Conservation (phyloP, 2,113 vertebrate genomes). For the Dasyurus viverrinus region DNA sequence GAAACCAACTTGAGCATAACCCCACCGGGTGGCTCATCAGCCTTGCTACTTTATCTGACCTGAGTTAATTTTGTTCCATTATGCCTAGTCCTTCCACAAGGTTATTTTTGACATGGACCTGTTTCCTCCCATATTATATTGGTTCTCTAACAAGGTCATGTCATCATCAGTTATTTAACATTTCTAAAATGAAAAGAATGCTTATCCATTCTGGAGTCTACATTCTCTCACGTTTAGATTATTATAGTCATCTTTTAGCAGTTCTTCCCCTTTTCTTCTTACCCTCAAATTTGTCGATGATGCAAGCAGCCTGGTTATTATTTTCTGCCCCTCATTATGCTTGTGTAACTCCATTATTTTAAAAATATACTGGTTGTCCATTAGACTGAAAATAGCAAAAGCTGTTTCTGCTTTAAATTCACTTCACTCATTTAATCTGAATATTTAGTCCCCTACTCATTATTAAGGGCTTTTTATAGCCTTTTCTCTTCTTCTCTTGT, state of each 20-base stretch:
- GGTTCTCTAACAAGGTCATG: neutral
- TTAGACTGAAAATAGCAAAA: neutral
- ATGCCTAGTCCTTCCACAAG: neutral
- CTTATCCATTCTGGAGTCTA: neutral
- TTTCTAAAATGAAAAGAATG: conserved; percentile 34
- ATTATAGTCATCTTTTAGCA: neutral
- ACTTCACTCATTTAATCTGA: neutral
- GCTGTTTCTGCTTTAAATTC: neutral
- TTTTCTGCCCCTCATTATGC: neutral
- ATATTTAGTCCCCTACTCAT: neutral
- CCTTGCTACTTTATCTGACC: neutral
- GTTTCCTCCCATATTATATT: neutral
- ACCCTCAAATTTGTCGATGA: neutral
- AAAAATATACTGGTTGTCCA: neutral
- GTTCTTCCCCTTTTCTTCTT: neutral
- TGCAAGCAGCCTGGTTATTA: neutral
- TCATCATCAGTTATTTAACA: neutral
- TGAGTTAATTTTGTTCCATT: neutral
- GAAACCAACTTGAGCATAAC: neutral
- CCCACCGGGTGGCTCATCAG: neutral
- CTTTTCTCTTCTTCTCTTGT: conserved; percentile 75
- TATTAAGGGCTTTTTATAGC: conserved; percentile 57
- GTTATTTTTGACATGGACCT: neutral
- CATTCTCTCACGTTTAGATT: neutral
- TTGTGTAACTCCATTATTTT: neutral